Percentiles rank a stretch among this genome's conserved stretches.
These are phyloP conservation scores for Pyrgus malvae DNA, from an alignment of 2,888 invertebrate genomes.

Conservation along the genomic window DNA sequence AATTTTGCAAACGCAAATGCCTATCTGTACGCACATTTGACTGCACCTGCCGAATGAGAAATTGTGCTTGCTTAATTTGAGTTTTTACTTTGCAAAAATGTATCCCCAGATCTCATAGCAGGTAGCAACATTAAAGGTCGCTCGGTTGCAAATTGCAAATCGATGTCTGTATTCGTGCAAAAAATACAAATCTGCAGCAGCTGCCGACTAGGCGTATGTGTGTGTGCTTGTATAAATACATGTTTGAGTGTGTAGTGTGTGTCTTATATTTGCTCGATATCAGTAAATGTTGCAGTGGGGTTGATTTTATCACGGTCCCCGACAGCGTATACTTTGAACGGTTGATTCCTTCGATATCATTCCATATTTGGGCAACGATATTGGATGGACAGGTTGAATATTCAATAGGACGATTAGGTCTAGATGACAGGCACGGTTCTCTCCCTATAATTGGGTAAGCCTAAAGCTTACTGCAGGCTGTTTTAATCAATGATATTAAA, in stretches of 20 bases:
- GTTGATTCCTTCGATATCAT: neutral
- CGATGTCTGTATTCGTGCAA: constrained; percentile 55
- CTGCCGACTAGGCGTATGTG: constrained; percentile 42
- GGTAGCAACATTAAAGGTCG: constrained; percentile 44
- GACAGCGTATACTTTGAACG: neutral
- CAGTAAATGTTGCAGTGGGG: constrained; percentile 9
- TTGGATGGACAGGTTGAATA: too few species aligned
- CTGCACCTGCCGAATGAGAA: constrained; percentile 20
- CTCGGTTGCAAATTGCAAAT: constrained; percentile 61
- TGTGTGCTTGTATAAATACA: neutral
- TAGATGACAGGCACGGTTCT: too few species aligned
- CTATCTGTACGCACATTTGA: neutral
- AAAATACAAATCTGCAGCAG: constrained; percentile 61
- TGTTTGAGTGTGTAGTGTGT: neutral
- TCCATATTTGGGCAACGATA: too few species aligned
- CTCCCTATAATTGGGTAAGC: too few species aligned
- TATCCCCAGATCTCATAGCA: constrained; percentile 32
- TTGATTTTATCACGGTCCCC: constrained; percentile 11
- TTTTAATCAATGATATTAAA: too few species aligned
- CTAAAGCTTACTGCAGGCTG: too few species aligned
- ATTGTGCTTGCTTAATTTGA: constrained; percentile 7
- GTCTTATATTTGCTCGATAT: constrained; percentile 4
- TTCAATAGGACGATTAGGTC: too few species aligned
- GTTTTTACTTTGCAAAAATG: constrained; percentile 16
- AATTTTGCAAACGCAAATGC: too few species aligned